Base-by-base conservation (phyloP, 1,140 invertebrate species). In the Caenorhabditis briggsae region DNA sequence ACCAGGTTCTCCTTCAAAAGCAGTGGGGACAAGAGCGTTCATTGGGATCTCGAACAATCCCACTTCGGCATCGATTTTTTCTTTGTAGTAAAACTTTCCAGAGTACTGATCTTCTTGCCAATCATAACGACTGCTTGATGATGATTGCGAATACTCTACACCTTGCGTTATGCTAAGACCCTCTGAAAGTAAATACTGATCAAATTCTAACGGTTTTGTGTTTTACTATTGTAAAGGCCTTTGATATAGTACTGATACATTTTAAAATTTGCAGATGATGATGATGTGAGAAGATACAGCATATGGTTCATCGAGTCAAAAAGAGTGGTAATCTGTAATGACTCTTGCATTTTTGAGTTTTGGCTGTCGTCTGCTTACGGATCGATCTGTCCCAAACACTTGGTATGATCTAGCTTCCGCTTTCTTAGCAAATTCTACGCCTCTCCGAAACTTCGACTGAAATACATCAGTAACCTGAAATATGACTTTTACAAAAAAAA, bases 61-160 rank as follows among this genome's bases (percentile, higher is more conserved):
- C 14, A 78, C 23, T n/a, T 78, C 25, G n/a, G 48, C 20, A n/a
- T 78, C 70, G 6, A 78, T 12, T 53, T 33, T 78, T 23, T 78
- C 70, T 78, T 78, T 78, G n/a, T 78, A 78, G 41, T 78, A 78
- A 41, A 78, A 78, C 20, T 78, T 78, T 50, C n/a, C 46, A 53
- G 16, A 11, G n/a, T 78, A 78, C 0, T 78, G 70, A 50, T 78
- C 70, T 78, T 78, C 70, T 53, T 78, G 46, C 70, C 70, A 78
- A 23, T 78, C 70, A 25, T 46, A 78, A 3, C 70, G 25, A 18
- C 46, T 78, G 20, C 33, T 78, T 50, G 70, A 33, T 23, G 70
- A 50, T 5, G 16, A 9, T 23, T 33, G 12, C 11, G 20, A 14
- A 33, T 78, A 61, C 1, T 25, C 3, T 11, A 20, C 18, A 25